Evolutionary conservation across 1,140 invertebrate genomes (phyloP).

Genomic region (Sminthurinus signatus): DNA sequence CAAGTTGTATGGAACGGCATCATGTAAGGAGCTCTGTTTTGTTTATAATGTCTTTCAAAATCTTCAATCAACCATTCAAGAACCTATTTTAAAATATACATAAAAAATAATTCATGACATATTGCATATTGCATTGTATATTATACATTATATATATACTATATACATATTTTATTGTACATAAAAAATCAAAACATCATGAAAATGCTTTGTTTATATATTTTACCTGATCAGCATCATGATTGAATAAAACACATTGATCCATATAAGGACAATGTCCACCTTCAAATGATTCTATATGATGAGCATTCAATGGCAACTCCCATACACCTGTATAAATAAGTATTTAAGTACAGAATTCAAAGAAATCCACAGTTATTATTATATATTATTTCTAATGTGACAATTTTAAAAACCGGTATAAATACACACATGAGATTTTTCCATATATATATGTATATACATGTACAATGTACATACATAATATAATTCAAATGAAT

Average conservation of each 20-base stretch:
- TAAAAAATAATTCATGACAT: no score
- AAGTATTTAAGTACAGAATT: no score
- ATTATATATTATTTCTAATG: no score
- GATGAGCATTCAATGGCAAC: slow-evolving; percentile 86
- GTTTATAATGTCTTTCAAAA: slow-evolving; percentile 75
- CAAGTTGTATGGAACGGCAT: slow-evolving; percentile 92
- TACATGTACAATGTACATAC: no score
- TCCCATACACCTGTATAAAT: slow-evolving; percentile 74
- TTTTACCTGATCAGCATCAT: slow-evolving; percentile 66
- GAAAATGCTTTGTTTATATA: no score
- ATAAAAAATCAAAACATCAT: no score
- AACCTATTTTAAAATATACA: slow-evolving; percentile 49
- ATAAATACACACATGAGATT: no score
- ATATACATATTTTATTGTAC: no score
- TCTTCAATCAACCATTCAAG: slow-evolving; percentile 87
- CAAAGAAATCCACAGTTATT: slow-evolving; percentile 31
- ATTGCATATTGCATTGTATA: not conserved
- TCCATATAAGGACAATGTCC: slow-evolving; percentile 88
- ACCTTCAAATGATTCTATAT: slow-evolving; percentile 78
- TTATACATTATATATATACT: not conserved
- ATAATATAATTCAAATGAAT: no score
- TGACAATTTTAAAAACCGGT: no score
- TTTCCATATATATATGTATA: no score
- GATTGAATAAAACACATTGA: slow-evolving; percentile 85
- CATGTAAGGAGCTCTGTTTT: slow-evolving; percentile 85